These are phyloP conservation scores for Crocidura indochinensis DNA, from an alignment of 2,797 vertebrate genomes.

Conservation along the genomic window DNA sequence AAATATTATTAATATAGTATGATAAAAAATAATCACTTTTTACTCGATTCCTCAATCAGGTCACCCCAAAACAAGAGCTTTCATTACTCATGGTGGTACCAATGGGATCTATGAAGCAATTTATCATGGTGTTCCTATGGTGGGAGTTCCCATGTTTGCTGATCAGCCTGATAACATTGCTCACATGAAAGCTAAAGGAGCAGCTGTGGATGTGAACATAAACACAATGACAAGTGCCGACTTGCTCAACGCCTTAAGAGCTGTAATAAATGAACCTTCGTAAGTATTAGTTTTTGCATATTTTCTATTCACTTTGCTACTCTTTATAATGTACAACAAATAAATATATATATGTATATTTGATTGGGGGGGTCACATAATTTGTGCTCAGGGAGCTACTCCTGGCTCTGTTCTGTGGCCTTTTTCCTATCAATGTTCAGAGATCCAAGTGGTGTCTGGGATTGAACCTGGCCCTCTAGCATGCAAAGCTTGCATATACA, in stretches of 20 bases:
- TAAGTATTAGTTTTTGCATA: constrained; percentile 82
- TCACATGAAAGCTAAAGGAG: constrained; percentile 93
- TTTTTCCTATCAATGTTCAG: no score
- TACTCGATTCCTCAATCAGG: constrained; percentile 88
- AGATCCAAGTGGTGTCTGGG: no score
- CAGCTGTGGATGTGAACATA: constrained; percentile 91
- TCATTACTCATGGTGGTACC: constrained; percentile 92
- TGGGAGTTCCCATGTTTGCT: constrained; percentile 94
- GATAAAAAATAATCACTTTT: constrained; percentile 3
- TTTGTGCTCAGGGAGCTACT: no score
- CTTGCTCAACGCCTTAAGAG: constrained; percentile 91
- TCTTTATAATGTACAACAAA: no score
- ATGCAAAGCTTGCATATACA: no score
- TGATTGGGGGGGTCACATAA: no score
- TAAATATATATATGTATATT: no score
- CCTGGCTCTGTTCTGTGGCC: no score
- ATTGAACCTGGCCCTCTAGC: no score
- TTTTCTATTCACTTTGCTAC: background rate
- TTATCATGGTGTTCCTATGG: constrained; percentile 95
- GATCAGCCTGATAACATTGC: constrained; percentile 95
- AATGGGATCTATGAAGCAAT: constrained; percentile 97
- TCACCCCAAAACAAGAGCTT: constrained; percentile 95
- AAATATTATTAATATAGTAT: background rate
- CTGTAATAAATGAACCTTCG: constrained; percentile 89
- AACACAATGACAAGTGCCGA: constrained; percentile 89